Evolutionary conservation across 2,113 vertebrate species (phyloP).

Genomic region (Psephotus haematonotus): DNA sequence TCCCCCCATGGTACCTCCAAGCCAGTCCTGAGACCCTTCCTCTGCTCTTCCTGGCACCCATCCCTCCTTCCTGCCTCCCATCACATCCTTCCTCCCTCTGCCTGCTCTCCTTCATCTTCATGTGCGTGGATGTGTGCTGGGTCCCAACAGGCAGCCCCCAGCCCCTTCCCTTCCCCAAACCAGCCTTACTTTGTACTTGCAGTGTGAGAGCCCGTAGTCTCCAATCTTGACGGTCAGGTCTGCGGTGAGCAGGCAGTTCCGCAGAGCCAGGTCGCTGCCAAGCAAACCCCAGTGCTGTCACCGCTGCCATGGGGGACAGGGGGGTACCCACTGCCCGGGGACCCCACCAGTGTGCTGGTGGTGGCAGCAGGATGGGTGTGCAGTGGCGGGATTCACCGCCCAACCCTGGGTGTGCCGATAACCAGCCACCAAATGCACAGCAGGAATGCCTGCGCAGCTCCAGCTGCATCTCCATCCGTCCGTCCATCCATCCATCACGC

Average conservation of each 20-base stretch:
- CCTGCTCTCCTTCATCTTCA: neutral
- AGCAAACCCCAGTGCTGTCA: slow-evolving; percentile 19
- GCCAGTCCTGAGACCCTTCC: neutral
- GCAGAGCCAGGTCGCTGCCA: slow-evolving; percentile 90
- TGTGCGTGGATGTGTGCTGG: neutral
- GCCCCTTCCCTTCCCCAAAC: neutral
- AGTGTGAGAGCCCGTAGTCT: slow-evolving; percentile 92
- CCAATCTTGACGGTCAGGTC: slow-evolving; percentile 94
- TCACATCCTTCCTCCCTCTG: neutral
- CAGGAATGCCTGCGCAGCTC: slow-evolving; percentile 4
- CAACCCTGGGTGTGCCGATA: neutral
- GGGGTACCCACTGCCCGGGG: neutral
- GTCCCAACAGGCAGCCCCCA: rapidly evolving
- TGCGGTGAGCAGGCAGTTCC: slow-evolving; percentile 90
- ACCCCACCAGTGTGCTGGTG: neutral
- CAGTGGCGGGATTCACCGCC: neutral
- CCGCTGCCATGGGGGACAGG: rapidly evolving
- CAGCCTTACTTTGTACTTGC: slow-evolving; percentile 90
- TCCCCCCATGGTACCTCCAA: neutral
- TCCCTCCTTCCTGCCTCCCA: neutral
- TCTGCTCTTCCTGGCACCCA: neutral
- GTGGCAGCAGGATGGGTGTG: neutral
- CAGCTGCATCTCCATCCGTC: neutral
- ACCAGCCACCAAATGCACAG: neutral
- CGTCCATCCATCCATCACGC: neutral